Percentiles rank a stretch among this genome's conserved stretches.
Conservation (phyloP, 2,888 invertebrate species). For the Rhabditoides inermis region DNA sequence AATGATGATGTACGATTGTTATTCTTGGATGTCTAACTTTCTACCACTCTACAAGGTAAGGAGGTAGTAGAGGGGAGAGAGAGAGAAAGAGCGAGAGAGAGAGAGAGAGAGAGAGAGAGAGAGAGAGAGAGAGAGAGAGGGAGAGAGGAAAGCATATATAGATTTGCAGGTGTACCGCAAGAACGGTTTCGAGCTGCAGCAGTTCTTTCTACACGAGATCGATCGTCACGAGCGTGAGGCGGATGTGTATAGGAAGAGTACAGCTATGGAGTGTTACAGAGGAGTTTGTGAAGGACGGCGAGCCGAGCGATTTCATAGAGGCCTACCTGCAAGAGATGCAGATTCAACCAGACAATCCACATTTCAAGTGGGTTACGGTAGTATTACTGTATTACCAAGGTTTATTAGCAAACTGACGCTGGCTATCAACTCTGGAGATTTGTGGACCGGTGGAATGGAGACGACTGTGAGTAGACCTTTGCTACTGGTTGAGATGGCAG, state of each 20-base stretch:
- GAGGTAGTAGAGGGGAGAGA: no score
- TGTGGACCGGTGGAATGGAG: conserved; percentile 43
- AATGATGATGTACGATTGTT: no score
- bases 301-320: conserved; percentile 33
- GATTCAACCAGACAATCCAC: neutral
- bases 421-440: conserved; percentile 30
- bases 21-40: no score
- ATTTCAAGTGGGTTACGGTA: conserved; percentile 1
- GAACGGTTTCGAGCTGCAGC: conserved; percentile 30
- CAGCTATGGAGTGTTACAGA: no score
- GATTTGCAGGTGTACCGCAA: conserved; percentile 16
- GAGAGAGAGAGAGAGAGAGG: no score
- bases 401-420: conserved; percentile 17
- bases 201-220: conserved; percentile 19
- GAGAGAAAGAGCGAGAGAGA: no score
- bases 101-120: no score
- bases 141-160: no score
- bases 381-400: conserved; percentile 1
- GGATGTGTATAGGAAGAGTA: no score
- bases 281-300: conserved; percentile 7
- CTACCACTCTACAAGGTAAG: no score
- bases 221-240: no score
- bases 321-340: conserved; percentile 21
- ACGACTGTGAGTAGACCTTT: conserved; percentile 10
- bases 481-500: neutral